These are phyloP conservation scores for Cenopis cana DNA, from an alignment of 2,888 invertebrate species.

Conservation along the genomic window DNA sequence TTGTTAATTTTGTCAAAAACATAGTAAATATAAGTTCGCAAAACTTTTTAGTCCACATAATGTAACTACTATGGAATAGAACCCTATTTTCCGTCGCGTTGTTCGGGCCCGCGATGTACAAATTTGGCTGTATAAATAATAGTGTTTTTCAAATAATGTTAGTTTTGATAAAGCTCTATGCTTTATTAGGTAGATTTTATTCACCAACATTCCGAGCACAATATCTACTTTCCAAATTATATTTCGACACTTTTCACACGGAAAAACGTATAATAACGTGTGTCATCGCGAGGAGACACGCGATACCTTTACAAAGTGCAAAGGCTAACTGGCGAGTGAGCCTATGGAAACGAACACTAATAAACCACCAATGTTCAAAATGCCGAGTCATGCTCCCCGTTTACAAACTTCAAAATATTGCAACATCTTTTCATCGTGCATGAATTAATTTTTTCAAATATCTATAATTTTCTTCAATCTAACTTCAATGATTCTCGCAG, in stretches of 20 bases:
- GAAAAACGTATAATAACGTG: neutral
- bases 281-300: slow-evolving; percentile 3
- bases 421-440: slow-evolving; percentile 14
- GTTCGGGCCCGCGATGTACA: too few relatives aligned
- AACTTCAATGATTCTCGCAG: too few relatives aligned
- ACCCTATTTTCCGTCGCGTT: too few relatives aligned
- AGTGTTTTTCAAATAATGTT: neutral
- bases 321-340: slow-evolving; percentile 15
- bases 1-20: too few relatives aligned
- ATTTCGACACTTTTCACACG: neutral
- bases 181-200: too few relatives aligned
- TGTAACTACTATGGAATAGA: too few relatives aligned
- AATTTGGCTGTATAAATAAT: neutral
- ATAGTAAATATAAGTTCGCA: too few relatives aligned
- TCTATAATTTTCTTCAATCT: too few relatives aligned
- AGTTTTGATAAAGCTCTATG: neutral
- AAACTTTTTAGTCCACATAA: too few relatives aligned
- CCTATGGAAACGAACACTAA: neutral
- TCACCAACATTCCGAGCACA: neutral
- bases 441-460: too few relatives aligned
- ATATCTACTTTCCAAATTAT: neutral
- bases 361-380: slow-evolving; percentile 7
- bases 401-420: slow-evolving; percentile 18
- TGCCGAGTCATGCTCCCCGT: slow-evolving; percentile 16
- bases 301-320: slow-evolving; percentile 11